These are phyloP conservation scores for Spodoptera littoralis DNA, from an alignment of 2,888 invertebrate species.

Conservation along the genomic window DNA sequence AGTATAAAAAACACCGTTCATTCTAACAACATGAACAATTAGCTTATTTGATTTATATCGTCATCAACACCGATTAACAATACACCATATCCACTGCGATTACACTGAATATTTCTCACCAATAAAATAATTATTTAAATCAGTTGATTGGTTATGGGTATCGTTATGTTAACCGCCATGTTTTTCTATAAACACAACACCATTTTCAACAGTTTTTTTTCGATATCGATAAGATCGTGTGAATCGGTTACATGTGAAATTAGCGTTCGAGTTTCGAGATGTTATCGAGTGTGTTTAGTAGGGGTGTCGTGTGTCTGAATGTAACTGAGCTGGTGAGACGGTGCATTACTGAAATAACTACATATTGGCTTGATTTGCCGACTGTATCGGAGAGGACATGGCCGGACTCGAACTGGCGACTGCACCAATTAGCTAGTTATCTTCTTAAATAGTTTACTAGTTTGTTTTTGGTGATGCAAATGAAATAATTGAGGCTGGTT, in stretches of 20 bases:
- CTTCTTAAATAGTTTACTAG: slow-evolving; percentile 42
- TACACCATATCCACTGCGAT: slow-evolving; percentile 30
- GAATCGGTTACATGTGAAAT: slow-evolving; percentile 38
- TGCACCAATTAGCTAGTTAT: slow-evolving; percentile 49
- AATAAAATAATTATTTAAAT: slow-evolving; percentile 58
- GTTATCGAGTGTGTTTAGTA: slow-evolving; percentile 34
- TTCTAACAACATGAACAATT: slow-evolving; percentile 24
- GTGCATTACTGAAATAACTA: slow-evolving; percentile 70
- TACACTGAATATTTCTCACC: slow-evolving; percentile 43
- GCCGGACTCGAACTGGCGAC: slow-evolving; percentile 38
- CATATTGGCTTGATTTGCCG: slow-evolving; percentile 57
- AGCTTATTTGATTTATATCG: slow-evolving; percentile 42
- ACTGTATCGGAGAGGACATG: slow-evolving; percentile 38
- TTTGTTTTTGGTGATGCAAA: slow-evolving; percentile 17
- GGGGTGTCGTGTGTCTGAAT: slow-evolving; percentile 50
- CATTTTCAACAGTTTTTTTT: slow-evolving; percentile 30
- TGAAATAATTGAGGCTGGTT: background rate
- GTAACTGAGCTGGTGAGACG: slow-evolving; percentile 61
- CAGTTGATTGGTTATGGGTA: slow-evolving; percentile 50
- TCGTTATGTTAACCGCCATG: slow-evolving; percentile 41
- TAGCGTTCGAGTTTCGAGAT: slow-evolving; percentile 43
- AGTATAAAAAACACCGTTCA: slow-evolving; percentile 7
- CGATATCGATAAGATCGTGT: slow-evolving; percentile 51
- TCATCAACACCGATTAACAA: slow-evolving; percentile 39
- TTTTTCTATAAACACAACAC: slow-evolving; percentile 38